phyloP scores from a whole-genome alignment of 1,140 invertebrate species.

The Ericerus pela region DNA sequence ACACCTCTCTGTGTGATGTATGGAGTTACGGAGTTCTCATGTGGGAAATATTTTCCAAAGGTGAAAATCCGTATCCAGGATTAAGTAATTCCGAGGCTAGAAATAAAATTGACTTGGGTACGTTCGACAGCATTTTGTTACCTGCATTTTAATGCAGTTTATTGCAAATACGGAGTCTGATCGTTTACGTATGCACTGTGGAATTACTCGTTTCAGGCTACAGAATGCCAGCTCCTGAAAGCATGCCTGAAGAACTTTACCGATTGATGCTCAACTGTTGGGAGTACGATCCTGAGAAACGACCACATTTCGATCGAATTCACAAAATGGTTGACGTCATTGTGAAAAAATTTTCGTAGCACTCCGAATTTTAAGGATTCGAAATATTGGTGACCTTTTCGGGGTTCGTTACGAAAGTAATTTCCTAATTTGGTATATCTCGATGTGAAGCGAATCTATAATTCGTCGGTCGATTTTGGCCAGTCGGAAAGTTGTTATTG shows the following conservation, averaged over 20 bases:
- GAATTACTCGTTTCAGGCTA: constrained; percentile 47
- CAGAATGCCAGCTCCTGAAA: constrained; percentile 77
- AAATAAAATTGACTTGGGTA: constrained; percentile 85
- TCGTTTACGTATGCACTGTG: not conserved
- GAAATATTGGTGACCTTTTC: too few species aligned
- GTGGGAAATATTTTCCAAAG: constrained; percentile 94
- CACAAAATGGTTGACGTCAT: constrained; percentile 24
- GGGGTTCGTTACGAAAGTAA: too few species aligned
- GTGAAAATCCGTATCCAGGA: constrained; percentile 85
- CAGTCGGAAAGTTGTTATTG: too few species aligned
- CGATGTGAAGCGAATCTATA: too few species aligned
- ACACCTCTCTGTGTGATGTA: constrained; percentile 94
- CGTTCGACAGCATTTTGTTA: not conserved
- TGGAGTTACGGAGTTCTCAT: constrained; percentile 94
- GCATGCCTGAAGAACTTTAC: constrained; percentile 77
- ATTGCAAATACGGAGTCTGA: not conserved
- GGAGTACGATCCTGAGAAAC: constrained; percentile 79
- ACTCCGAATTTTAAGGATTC: too few species aligned
- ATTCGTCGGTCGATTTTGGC: too few species aligned
- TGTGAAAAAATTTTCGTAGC: too few species aligned
- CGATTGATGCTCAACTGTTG: constrained; percentile 81
- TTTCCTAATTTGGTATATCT: too few species aligned
- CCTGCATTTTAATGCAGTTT: not conserved
- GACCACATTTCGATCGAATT: constrained; percentile 85
- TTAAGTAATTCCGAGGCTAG: constrained; percentile 80